These are phyloP conservation scores for Agrotis clavis DNA, from an alignment of 2,888 invertebrate species.

Conservation along the genomic window DNA sequence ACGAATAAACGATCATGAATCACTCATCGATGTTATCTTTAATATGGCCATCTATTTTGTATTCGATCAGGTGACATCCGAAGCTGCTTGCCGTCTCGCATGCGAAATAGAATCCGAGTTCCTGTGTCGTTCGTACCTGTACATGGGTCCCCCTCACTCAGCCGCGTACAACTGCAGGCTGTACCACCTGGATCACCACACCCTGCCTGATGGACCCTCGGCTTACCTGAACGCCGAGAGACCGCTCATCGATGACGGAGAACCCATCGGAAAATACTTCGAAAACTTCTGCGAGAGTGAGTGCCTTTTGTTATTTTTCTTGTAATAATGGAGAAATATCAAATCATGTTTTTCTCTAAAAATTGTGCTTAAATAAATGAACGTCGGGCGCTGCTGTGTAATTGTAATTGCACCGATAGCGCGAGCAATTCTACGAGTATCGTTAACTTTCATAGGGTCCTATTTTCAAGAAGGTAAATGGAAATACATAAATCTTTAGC, in stretches of 20 bases:
- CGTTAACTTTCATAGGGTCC: constrained; percentile 28
- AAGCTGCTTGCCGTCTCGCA: constrained; percentile 96
- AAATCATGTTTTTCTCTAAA: neutral
- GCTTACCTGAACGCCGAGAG: constrained; percentile 97
- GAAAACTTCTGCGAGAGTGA: constrained; percentile 98
- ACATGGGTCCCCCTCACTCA: constrained; percentile 94
- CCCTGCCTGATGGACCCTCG: constrained; percentile 97
- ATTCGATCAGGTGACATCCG: constrained; percentile 93
- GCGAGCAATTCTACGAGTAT: constrained; percentile 23
- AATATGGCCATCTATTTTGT: constrained; percentile 63
- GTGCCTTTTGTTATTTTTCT: constrained; percentile 72
- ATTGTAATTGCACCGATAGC: constrained; percentile 26
- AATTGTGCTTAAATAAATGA: neutral
- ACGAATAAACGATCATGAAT: constrained; percentile 51
- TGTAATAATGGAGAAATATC: neutral
- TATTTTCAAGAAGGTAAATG: constrained; percentile 53
- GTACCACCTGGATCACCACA: constrained; percentile 98
- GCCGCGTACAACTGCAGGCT: constrained; percentile 97
- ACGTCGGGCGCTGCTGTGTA: neutral
- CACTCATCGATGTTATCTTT: constrained; percentile 49
- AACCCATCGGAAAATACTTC: constrained; percentile 96
- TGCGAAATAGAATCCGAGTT: constrained; percentile 98
- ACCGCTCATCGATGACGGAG: constrained; percentile 97
- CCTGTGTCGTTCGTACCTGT: constrained; percentile 96
- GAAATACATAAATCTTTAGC: constrained; percentile 50